A percentile compares a stretch with the other conserved stretches of the same genome.
phyloP scores from a whole-genome alignment of 1,140 invertebrate species.

The Heliconius hermathena region DNA sequence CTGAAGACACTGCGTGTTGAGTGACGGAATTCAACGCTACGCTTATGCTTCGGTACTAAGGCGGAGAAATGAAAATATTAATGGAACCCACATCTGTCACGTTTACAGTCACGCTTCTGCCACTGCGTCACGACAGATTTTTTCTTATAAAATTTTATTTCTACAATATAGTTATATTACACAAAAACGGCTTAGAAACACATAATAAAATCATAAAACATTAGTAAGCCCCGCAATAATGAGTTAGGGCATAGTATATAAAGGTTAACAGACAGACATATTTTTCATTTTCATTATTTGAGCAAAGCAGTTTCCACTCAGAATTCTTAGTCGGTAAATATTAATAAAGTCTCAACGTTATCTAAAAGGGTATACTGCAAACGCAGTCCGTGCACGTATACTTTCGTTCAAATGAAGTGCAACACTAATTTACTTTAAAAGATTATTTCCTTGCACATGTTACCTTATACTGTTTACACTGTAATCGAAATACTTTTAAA shows the following conservation, averaged over 20 bases:
- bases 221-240: not conserved
- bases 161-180: too few species aligned
- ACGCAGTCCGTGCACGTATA: constrained; percentile 49
- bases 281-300: constrained; percentile 44
- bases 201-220: not conserved
- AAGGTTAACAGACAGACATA: constrained; percentile 35
- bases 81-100: too few species aligned
- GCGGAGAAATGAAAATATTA: too few species aligned
- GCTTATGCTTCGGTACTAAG: too few species aligned
- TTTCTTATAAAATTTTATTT: too few species aligned
- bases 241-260: not conserved
- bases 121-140: too few species aligned
- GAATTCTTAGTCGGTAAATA: constrained; percentile 44
- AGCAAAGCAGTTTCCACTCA: constrained; percentile 29
- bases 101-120: too few species aligned
- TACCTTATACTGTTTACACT: constrained; percentile 34
- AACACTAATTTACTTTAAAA: constrained; percentile 61
- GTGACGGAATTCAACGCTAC: too few species aligned
- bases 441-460: constrained; percentile 61
- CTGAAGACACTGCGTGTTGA: too few species aligned
- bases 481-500: constrained; percentile 19
- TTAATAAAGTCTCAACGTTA: constrained; percentile 45
- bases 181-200: not conserved
- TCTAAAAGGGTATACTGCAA: constrained; percentile 38
- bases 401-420: constrained; percentile 56